Evolutionary conservation across 2,888 invertebrate genomes (phyloP), one percentile per base, ranked within the genome.

Genomic region (Cataglyphis altisquamis): DNA sequence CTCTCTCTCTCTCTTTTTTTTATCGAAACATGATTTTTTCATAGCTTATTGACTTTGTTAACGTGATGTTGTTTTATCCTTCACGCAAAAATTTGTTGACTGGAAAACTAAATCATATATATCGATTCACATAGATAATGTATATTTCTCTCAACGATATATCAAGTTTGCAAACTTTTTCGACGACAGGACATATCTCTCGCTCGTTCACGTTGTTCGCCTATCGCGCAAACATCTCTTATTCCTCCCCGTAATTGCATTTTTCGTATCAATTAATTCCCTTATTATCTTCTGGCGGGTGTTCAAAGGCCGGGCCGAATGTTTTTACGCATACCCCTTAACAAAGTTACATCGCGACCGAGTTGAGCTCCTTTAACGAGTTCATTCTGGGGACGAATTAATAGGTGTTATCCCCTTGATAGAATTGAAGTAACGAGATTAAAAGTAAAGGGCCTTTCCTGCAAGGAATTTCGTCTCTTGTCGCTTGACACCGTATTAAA

Each of bases 341-440:
- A 89, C 82, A 72, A 87, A 87, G 84, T 90, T 89, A 88, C 82
- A 89, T 86, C 85, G 84, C 82, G 90, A 86, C 72, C 86, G 87
- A 90, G 87, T 88, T 90, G 86, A 90, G 87, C 87, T 87, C 84
- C 90, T 88, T 90, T 87, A 90, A 90, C 87, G 90, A 90, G 90
- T 90, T 90, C 90, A 85, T 90, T 90, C 89, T 85, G 86, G 89
- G 84, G 77, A 88, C 89, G 89, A 90, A 90, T 90, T 90, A 90
- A 88, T 90, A 90, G 90, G 90, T 90, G 90, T 90, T 90, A 90
- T 90, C 90, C 90, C 90, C 90, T 86, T 90, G 86, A 90, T 90
- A 87, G 89, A 90, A 90, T 90, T 90, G 86, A 90, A 90, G 90
- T 90, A 90, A 90, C 90, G 85, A 90, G 90, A 90, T 90, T 90